Evolutionary conservation across 92 coral and sea anemone genomes (phyloP), one percentile per base, ranked within the genome.

Genomic region (Porites evermanni): DNA sequence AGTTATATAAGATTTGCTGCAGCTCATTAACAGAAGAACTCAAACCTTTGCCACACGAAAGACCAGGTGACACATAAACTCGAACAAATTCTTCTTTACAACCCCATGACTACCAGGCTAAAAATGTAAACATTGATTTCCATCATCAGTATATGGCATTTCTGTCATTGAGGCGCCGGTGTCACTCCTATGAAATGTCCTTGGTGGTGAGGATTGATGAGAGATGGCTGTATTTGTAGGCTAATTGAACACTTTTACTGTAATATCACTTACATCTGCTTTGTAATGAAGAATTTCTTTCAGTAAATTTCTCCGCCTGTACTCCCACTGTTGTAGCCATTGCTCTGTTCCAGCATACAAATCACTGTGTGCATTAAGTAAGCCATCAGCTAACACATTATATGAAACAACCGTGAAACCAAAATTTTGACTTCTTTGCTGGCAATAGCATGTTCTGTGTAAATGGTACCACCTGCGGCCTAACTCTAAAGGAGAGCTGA

Each of bases 291-390:
- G 92, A 54, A 96, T 75, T 77, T 96, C 99, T 64, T 88, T 86
- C 63, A 96, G 60, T 12, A 96, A 89, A 70, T 96, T 96, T 67
- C 86, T 94, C 67, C 91, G 90, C 47, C 99, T 91, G 90, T 93
- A 96, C 70, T 93, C 99, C 99, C 99, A 96, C 17, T 87, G 67
- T 32, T 95, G 82, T 53, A 88, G 38, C 98, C 96, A 93, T 8
- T 77, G 60, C 13, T 86, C 77, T 38, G 84, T 72, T 73, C 94
- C 94, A 38, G 71, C 85, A 77, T 96, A 96, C 61, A 96, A 82
- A 61, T 53, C 56, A 66, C 77, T 80, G 72, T 96, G 90, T 17
- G 94, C 79, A 54, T 91, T 81, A 24, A 96, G 81, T 65, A 96
- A 84, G 23, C 84, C 78, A 90, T 96, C 99, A 12, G 99, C 96